Percentiles rank a stretch among this genome's conserved stretches.
These are phyloP conservation scores for Tiphia femorata DNA, from an alignment of 2,888 invertebrate species.

Conservation along the genomic window DNA sequence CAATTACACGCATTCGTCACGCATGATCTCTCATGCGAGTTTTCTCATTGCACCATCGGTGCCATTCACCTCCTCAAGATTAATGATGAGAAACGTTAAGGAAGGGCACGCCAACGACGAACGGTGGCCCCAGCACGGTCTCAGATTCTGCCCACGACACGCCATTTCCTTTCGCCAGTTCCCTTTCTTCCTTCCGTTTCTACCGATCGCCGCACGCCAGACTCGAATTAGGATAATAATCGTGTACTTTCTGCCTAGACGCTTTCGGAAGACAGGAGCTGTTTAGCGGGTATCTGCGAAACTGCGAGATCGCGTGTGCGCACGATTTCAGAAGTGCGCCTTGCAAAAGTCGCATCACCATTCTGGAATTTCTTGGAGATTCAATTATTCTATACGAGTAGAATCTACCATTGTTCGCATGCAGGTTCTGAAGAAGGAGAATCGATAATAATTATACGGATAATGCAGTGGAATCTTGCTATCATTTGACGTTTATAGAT, in stretches of 20 bases:
- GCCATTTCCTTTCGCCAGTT: constrained; percentile 34
- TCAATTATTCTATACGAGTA: no score
- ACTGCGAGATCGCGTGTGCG: constrained; percentile 43
- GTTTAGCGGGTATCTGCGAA: constrained; percentile 17
- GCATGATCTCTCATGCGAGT: no score
- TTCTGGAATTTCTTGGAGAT: no score
- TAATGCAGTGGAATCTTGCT: no score
- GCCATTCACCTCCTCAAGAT: constrained; percentile 28
- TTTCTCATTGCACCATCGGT: constrained; percentile 18
- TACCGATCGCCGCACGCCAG: constrained; percentile 31
- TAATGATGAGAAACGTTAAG: constrained; percentile 37
- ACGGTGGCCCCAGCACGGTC: constrained; percentile 24
- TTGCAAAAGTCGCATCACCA: no score
- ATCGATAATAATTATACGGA: no score
- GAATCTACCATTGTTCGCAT: no score
- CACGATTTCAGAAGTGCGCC: constrained; percentile 18
- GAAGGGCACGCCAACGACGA: constrained; percentile 18
- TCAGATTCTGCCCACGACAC: constrained; percentile 29
- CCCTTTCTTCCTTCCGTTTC: constrained; percentile 27
- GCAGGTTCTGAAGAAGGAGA: no score
- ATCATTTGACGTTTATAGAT: no score
- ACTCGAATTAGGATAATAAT: constrained; percentile 44
- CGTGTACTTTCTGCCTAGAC: constrained; percentile 7
- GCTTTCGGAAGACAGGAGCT: constrained; percentile 1
- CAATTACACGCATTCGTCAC: no score